A percentile compares a stretch with the other conserved stretches of the same genome.
Conservation (phyloP, 1,140 invertebrate species). For the Mactra quadrangularis region DNA sequence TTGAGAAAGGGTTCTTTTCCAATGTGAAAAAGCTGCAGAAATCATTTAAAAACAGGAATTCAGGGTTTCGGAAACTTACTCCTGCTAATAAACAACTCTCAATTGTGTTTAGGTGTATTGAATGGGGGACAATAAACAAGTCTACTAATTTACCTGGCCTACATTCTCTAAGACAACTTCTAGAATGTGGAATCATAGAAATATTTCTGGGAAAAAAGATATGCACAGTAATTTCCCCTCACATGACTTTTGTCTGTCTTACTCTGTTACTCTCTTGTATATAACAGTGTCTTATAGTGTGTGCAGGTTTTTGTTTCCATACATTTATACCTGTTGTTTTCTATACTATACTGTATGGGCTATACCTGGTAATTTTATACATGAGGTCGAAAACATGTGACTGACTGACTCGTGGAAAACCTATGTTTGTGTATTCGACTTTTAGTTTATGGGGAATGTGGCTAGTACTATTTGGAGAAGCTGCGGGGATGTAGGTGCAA, state of each 20-base stretch:
- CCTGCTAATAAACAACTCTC: no score
- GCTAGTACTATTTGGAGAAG: conserved; percentile 41
- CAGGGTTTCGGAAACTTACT: no score
- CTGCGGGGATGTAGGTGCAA: conserved; percentile 55
- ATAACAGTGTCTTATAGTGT: not conserved
- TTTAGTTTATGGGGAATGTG: conserved; percentile 50
- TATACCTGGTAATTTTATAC: not conserved
- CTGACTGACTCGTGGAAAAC: no score
- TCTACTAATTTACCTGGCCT: no score
- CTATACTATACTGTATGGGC: conserved; percentile 3
- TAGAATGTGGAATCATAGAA: not conserved
- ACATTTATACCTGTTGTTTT: not conserved
- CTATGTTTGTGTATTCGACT: not conserved
- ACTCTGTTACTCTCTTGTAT: not conserved
- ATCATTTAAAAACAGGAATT: no score
- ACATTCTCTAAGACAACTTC: no score
- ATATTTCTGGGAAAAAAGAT: not conserved
- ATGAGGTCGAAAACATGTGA: conserved; percentile 10
- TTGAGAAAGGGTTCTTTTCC: no score
- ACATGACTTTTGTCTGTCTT: not conserved
- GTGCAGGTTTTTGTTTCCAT: not conserved
- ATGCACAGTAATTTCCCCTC: no score
- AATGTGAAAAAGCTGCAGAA: no score
- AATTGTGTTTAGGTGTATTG: no score
- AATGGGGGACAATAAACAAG: no score